Conservation (phyloP, 2,888 invertebrate species). For the Brenthis daphne region DNA sequence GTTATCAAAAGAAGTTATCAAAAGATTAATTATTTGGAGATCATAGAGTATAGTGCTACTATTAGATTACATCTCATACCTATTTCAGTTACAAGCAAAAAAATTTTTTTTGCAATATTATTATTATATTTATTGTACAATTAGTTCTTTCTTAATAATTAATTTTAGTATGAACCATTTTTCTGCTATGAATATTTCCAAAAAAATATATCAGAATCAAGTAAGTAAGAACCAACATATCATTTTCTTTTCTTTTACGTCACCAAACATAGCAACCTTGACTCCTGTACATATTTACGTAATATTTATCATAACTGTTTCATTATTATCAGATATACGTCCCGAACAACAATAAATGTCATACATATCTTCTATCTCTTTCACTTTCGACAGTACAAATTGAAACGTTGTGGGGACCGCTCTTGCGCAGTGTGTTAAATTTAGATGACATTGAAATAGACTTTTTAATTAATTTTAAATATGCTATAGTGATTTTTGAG, state of each 20-base stretch:
- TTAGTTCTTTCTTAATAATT: no score
- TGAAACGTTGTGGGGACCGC: constrained; percentile 48
- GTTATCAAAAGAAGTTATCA: no score
- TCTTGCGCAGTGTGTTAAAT: constrained; percentile 61
- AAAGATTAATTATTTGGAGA: no score
- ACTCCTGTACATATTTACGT: constrained; percentile 12
- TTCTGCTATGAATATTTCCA: neutral
- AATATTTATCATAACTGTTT: constrained; percentile 22
- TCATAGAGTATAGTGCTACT: no score
- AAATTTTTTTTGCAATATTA: no score
- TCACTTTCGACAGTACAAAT: constrained; percentile 51
- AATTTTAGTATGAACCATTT: no score
- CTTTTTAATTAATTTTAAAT: constrained; percentile 25
- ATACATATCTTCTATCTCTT: constrained; percentile 38
- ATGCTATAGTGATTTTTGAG: constrained; percentile 34
- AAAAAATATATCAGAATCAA: neutral
- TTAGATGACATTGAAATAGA: constrained; percentile 53
- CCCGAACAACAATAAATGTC: constrained; percentile 38
- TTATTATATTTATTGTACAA: no score
- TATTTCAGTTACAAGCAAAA: no score
- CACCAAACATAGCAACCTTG: constrained; percentile 22
- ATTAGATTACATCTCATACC: no score
- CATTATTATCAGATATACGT: constrained; percentile 19
- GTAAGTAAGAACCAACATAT: neutral
- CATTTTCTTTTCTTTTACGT: neutral